phyloP scores from a whole-genome alignment of 92 coral and sea anemone species.

The Chrysogorgia sp. region DNA sequence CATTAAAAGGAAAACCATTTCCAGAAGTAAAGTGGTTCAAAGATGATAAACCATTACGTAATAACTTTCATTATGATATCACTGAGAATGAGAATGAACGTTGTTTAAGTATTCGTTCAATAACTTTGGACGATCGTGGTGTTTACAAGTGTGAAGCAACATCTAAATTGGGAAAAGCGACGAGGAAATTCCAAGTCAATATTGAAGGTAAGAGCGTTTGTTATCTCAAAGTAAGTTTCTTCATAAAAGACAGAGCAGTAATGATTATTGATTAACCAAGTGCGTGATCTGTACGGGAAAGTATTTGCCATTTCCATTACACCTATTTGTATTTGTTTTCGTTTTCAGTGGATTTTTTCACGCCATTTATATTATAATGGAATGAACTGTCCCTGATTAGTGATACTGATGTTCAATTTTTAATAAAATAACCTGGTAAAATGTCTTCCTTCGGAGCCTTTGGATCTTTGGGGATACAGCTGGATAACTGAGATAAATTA shows the following conservation, averaged over 20 bases:
- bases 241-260: too few species aligned
- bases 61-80: slow-evolving; percentile 65
- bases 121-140: slow-evolving; percentile 82
- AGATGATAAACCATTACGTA: slow-evolving; percentile 60
- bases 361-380: too few species aligned
- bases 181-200: slow-evolving; percentile 78
- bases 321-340: not conserved
- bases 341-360: too few species aligned
- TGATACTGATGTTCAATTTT: too few species aligned
- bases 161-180: slow-evolving; percentile 74
- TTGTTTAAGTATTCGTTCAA: slow-evolving; percentile 68
- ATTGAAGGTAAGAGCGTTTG: slow-evolving; percentile 70
- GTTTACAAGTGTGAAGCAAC: slow-evolving; percentile 89
- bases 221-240: too few species aligned
- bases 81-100: slow-evolving; percentile 76
- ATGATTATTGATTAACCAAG: too few species aligned
- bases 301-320: not conserved
- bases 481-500: too few species aligned
- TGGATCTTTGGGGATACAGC: too few species aligned
- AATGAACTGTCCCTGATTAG: too few species aligned
- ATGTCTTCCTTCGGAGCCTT: too few species aligned
- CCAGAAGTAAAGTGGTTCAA: slow-evolving; percentile 58
- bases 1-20: slow-evolving; percentile 61
- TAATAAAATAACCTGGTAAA: too few species aligned
- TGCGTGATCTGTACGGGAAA: too few species aligned